Percentiles rank a stretch among this genome's conserved stretches.
Evolutionary conservation across 2,888 invertebrate genomes (phyloP).

Genomic region (Plagodis dolabraria): DNA sequence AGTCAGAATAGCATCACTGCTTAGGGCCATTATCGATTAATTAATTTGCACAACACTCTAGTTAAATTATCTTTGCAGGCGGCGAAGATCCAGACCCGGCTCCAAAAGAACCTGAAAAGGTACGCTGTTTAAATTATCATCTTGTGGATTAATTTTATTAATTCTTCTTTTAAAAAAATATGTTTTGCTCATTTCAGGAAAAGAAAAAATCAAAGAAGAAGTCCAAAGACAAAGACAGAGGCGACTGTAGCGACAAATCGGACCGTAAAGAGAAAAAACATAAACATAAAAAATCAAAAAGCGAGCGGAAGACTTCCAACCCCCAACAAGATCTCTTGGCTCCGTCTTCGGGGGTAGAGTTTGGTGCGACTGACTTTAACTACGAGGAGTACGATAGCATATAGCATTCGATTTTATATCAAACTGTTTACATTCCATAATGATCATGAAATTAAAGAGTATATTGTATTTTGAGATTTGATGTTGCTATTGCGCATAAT

Average conservation of each 20-base stretch:
- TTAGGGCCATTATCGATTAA: too few relatives aligned
- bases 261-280: slow-evolving; percentile 83
- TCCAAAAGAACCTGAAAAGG: slow-evolving; percentile 66
- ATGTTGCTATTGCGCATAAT: too few relatives aligned
- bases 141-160: too few relatives aligned
- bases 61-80: slow-evolving; percentile 45
- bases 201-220: slow-evolving; percentile 85
- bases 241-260: slow-evolving; percentile 78
- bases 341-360: slow-evolving; percentile 41
- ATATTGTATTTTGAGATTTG: too few relatives aligned
- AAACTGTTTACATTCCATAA: not conserved
- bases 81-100: slow-evolving; percentile 73
- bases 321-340: slow-evolving; percentile 79
- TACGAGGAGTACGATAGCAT: slow-evolving; percentile 76
- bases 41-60: too few relatives aligned
- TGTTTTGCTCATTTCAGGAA: slow-evolving; percentile 54
- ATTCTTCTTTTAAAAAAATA: too few relatives aligned
- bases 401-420: slow-evolving; percentile 41
- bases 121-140: slow-evolving; percentile 32
- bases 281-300: slow-evolving; percentile 81
- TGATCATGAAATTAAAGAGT: too few relatives aligned
- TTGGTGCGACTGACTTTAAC: slow-evolving; percentile 47
- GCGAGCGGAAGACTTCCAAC: slow-evolving; percentile 67
- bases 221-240: slow-evolving; percentile 81
- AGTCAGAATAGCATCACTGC: too few relatives aligned